Evolutionary conservation across 2,113 vertebrate species (phyloP).

Genomic region (Sapajus apella): DNA sequence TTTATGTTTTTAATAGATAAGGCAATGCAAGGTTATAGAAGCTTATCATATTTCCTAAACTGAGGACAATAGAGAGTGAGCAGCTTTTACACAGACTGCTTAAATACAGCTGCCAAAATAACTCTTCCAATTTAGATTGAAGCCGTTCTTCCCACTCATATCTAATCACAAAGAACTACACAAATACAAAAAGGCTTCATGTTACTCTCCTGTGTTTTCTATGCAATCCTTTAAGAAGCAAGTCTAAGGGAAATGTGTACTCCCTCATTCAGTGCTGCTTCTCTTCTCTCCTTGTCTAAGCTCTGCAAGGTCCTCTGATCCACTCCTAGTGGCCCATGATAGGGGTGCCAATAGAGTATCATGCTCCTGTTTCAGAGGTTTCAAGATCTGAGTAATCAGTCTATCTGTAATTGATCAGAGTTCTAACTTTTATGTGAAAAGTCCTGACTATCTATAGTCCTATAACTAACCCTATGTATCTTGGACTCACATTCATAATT

Average conservation of each 20-base stretch:
- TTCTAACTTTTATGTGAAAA: background rate
- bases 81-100: background rate
- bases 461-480: background rate
- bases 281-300: background rate
- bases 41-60: background rate
- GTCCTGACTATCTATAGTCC: background rate
- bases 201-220: background rate
- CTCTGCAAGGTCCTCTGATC: background rate
- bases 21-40: background rate
- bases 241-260: background rate
- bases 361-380: background rate
- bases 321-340: background rate
- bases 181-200: background rate
- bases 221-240: background rate
- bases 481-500: background rate
- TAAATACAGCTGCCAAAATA: background rate
- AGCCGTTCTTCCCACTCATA: background rate
- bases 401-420: background rate
- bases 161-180: background rate
- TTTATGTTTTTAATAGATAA: slow-evolving; percentile 14
- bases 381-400: background rate
- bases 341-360: background rate
- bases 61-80: background rate
- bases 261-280: background rate
- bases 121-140: background rate